phyloP scores from a whole-genome alignment of 2,888 invertebrate species.

The Clitarchus hookeri region DNA sequence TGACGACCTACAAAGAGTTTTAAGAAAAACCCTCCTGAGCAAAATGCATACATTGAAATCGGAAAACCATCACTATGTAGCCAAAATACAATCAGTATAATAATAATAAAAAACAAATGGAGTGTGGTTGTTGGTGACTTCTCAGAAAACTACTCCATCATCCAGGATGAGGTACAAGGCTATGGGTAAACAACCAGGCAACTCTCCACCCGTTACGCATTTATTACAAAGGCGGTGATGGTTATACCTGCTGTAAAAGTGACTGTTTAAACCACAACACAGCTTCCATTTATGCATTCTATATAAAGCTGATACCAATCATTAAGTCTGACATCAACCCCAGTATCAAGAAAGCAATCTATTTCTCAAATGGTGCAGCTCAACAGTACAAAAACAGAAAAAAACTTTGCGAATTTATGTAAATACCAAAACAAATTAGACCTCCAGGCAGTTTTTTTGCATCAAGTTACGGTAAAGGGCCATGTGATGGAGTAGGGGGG shows the following conservation, averaged over 20 bases:
- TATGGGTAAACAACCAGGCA: neutral
- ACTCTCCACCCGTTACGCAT: neutral
- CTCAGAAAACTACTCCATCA: neutral
- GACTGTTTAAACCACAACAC: neutral
- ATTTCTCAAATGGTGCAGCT: neutral
- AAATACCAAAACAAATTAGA: neutral
- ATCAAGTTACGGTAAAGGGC: neutral
- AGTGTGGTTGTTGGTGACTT: neutral
- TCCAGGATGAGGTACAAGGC: neutral
- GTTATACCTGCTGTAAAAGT: neutral
- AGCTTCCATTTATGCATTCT: neutral
- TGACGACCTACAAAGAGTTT: no score
- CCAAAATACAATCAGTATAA: neutral
- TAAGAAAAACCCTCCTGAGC: no score
- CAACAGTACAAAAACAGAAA: neutral
- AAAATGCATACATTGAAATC: neutral
- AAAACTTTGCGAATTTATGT: neutral
- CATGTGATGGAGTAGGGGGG: neutral
- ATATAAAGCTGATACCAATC: neutral
- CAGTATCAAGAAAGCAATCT: neutral
- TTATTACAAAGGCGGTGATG: neutral
- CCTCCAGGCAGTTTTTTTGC: neutral
- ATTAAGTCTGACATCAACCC: no score
- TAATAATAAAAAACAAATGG: neutral
- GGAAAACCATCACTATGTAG: neutral